Base-by-base conservation (phyloP, 2,797 vertebrate genomes). In the Clarias fuscus region DNA sequence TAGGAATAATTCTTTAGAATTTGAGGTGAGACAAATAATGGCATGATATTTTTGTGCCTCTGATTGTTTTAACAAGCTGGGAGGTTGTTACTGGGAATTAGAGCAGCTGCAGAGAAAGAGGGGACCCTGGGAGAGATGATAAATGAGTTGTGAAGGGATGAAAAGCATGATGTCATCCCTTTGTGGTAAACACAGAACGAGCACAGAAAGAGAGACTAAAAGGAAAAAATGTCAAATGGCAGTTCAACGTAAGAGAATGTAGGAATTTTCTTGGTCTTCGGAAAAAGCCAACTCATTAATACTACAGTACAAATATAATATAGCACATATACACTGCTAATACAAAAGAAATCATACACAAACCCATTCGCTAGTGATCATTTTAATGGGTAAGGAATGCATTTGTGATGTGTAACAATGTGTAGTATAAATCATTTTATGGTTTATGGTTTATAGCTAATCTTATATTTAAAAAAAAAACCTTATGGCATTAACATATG, bases 171-270 rank as follows among this genome's bases (percentile, higher is more conserved):
- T 93, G 94, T 93, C 91, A 90, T 87, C 91, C 92, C 86, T 91
- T 91, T 95, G 93, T 93, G 94, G 93, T 95, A 94, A 94, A 93
- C 90, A 88, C 80, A 87, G 87, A 83, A 92, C 91, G 90, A 93
- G 90, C 91, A 95, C 94, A 94, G 67, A 62, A 89, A 89, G 83
- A 85, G 82, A 81, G 83, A 79, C 30, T 86, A 67, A 68, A 48
- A 86, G 67, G 65, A 37, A 80, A 61, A 80, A 43, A 79, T 73
- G 58, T 27, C 33, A 56, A 83, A 65, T 56, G 27, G 27, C 2
- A 48, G 13, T 77, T 77, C 8, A 64, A 24, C 0, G 10, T 37
- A 61, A 18, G 14, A 56, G 15, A 27, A 27, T 11, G 3, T 18
- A 30, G 15, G n/a, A 76, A 48, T 48, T 48, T 77, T 58, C 15